These are phyloP conservation scores for Bolinopsis microptera DNA, from an alignment of 37 sponge, comb jelly and placozoan species.

Conservation along the genomic window DNA sequence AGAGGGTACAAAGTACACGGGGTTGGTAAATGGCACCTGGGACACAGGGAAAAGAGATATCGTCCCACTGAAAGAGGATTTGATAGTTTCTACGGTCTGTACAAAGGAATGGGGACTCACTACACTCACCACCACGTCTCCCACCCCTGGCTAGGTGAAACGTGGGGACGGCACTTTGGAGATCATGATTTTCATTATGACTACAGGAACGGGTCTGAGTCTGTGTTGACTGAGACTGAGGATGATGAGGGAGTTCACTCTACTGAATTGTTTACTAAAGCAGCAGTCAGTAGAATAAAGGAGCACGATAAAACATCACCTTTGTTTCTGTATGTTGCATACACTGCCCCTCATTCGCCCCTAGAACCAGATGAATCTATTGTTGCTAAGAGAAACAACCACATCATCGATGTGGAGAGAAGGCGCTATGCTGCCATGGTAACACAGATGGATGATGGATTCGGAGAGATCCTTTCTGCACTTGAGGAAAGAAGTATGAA, in stretches of 20 bases:
- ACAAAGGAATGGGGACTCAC: background rate
- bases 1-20: conserved; percentile 10
- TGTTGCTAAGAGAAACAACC: background rate
- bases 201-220: background rate
- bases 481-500: background rate
- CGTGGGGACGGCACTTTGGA: no score
- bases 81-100: background rate
- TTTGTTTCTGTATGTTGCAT: background rate
- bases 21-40: conserved; percentile 37
- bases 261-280: conserved; percentile 22
- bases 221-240: background rate
- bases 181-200: background rate
- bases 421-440: conserved; percentile 36
- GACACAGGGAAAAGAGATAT: background rate
- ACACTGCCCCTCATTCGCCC: conserved; percentile 36
- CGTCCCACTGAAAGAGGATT: background rate
- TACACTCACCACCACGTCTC: background rate
- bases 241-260: background rate
- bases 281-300: background rate
- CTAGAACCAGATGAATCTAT: background rate
- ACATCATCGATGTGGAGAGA: background rate
- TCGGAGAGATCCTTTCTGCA: conserved; percentile 1
- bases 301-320: background rate
- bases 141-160: background rate
- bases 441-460: conserved; percentile 32